Percentiles rank a stretch among this genome's conserved stretches.
Evolutionary conservation across 2,888 invertebrate species (phyloP).

Genomic region (Drosophila seclusa): DNA sequence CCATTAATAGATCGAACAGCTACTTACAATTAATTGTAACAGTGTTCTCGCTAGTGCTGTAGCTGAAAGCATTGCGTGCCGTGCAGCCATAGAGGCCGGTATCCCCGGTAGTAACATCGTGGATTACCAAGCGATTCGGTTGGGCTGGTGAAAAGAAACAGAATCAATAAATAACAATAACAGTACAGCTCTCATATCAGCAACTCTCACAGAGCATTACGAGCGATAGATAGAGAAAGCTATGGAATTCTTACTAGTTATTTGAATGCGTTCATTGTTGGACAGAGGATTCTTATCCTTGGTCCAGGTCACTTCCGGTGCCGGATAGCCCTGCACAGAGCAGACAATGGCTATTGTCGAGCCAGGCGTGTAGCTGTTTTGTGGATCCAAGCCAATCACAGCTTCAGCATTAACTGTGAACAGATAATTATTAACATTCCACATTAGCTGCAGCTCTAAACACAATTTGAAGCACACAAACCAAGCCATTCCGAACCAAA

Average conservation of each 20-base stretch:
- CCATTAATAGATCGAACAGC: not conserved
- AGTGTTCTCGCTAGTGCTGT: constrained; percentile 87
- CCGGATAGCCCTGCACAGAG: constrained; percentile 91
- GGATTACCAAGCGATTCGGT: constrained; percentile 89
- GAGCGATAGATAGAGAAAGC: too few species aligned
- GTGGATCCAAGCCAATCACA: constrained; percentile 86
- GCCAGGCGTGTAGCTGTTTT: constrained; percentile 87
- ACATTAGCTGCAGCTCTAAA: not conserved
- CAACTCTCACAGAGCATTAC: not conserved
- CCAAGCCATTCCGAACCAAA: constrained; percentile 29
- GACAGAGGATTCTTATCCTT: constrained; percentile 89
- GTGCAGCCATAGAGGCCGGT: constrained; percentile 93
- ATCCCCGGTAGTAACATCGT: constrained; percentile 88
- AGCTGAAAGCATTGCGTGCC: constrained; percentile 91
- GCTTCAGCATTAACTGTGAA: constrained; percentile 86
- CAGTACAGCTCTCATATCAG: not conserved
- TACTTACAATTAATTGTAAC: constrained; percentile 91
- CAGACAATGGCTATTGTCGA: constrained; percentile 90
- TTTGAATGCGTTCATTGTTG: constrained; percentile 87
- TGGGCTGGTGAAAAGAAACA: constrained; percentile 84
- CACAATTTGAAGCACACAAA: not conserved
- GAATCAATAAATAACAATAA: not conserved
- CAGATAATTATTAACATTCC: not conserved
- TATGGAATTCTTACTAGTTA: constrained; percentile 87
- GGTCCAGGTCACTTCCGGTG: constrained; percentile 92